Conservation (phyloP, 2,113 vertebrate genomes). For the Taxidea taxus region DNA sequence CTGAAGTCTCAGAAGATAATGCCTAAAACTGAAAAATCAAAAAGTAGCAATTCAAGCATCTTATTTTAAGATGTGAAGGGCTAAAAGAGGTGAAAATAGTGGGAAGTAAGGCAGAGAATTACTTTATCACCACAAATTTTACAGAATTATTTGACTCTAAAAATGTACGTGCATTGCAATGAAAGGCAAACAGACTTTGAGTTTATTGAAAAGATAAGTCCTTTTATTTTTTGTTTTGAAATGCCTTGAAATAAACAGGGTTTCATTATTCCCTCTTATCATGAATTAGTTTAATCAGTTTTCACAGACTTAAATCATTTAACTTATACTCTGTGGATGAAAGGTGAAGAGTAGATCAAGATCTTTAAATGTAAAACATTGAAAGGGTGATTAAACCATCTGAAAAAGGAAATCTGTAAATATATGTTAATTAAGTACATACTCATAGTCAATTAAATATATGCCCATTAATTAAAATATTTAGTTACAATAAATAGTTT, state of each 20-base stretch:
- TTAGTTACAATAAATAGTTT: slow-evolving; percentile 32
- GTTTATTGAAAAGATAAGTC: background rate
- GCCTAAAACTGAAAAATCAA: slow-evolving; percentile 4
- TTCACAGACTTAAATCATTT: background rate
- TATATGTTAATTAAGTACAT: background rate
- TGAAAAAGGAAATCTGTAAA: slow-evolving; percentile 25
- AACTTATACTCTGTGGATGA: background rate
- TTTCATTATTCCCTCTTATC: background rate
- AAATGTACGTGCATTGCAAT: background rate
- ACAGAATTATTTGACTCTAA: background rate
- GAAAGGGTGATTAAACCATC: background rate
- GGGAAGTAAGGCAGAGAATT: background rate
- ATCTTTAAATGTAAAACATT: background rate
- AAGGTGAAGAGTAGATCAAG: background rate
- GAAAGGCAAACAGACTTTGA: background rate
- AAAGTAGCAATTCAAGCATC: background rate
- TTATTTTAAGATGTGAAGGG: background rate
- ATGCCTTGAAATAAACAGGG: background rate
- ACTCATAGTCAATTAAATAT: background rate
- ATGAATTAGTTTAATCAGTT: background rate
- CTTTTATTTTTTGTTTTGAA: slow-evolving; percentile 34
- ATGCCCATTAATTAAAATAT: slow-evolving; percentile 13
- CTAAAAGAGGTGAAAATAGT: background rate
- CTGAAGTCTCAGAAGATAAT: background rate
- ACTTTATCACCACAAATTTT: background rate